Conservation (phyloP, 2,888 invertebrate genomes). For the Aleiodes testaceus region DNA sequence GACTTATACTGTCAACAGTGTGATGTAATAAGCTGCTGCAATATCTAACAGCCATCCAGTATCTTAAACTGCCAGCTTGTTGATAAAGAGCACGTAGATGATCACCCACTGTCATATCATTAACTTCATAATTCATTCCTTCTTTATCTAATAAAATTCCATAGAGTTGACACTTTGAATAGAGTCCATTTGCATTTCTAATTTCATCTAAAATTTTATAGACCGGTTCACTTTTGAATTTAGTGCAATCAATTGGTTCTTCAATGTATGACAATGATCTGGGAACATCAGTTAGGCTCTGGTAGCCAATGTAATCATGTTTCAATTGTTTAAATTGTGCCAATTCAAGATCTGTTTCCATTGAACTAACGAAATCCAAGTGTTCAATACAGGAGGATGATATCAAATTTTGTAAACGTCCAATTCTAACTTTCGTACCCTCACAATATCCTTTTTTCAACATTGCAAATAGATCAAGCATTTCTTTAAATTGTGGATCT, state of each 20-base stretch:
- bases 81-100: conserved; percentile 84
- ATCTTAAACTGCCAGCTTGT: conserved; percentile 87
- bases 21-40: conserved; percentile 95
- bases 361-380: conserved; percentile 92
- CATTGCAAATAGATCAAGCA: conserved; percentile 96
- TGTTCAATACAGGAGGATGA: conserved; percentile 99
- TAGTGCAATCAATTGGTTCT: conserved; percentile 73
- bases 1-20: conserved; percentile 97
- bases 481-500: conserved; percentile 96
- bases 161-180: conserved; percentile 87
- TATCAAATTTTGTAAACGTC: conserved; percentile 94
- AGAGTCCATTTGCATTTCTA: conserved; percentile 81
- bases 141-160: conserved; percentile 87
- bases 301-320: conserved; percentile 94
- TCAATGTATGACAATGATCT: conserved; percentile 85
- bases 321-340: conserved; percentile 91
- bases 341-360: conserved; percentile 83
- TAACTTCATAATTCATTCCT: conserved; percentile 85
- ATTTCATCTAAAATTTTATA: conserved; percentile 85
- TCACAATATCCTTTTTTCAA: conserved; percentile 97
- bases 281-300: conserved; percentile 95
- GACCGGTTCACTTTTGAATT: conserved; percentile 79
- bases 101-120: conserved; percentile 78
- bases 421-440: conserved; percentile 95
- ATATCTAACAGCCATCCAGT: conserved; percentile 95